phyloP scores from a whole-genome alignment of 2,113 vertebrate genomes.

The Callorhinus ursinus region DNA sequence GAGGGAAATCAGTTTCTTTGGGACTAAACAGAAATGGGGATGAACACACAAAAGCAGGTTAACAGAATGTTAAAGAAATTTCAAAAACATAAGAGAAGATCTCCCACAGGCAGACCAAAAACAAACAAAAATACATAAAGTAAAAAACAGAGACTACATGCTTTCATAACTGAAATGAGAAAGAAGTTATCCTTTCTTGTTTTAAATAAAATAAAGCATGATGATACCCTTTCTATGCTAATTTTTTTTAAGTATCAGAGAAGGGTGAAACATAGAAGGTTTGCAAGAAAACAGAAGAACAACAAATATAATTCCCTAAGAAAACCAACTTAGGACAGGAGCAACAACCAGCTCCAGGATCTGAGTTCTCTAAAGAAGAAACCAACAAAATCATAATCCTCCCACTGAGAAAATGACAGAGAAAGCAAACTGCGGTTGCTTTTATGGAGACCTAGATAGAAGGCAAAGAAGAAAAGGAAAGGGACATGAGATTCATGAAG shows the following conservation, averaged over 20 bases:
- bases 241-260: neutral
- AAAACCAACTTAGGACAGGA: neutral
- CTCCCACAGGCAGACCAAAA: neutral
- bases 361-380: neutral
- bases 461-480: neutral
- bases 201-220: conserved; percentile 22
- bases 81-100: neutral
- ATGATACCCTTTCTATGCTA: neutral
- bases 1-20: neutral
- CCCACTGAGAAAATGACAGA: neutral
- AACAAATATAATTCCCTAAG: neutral
- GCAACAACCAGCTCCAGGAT: neutral
- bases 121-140: neutral
- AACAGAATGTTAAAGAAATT: neutral
- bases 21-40: neutral
- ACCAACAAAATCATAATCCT: neutral
- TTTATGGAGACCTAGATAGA: neutral
- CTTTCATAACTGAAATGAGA: conserved; percentile 12
- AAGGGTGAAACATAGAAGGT: neutral
- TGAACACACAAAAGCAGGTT: neutral
- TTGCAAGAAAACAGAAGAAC: neutral
- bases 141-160: neutral
- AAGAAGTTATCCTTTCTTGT: neutral
- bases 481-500: neutral
- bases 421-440: neutral